Evolutionary conservation across 2,113 vertebrate species (phyloP).

Genomic region (Muscicapa adusta): DNA sequence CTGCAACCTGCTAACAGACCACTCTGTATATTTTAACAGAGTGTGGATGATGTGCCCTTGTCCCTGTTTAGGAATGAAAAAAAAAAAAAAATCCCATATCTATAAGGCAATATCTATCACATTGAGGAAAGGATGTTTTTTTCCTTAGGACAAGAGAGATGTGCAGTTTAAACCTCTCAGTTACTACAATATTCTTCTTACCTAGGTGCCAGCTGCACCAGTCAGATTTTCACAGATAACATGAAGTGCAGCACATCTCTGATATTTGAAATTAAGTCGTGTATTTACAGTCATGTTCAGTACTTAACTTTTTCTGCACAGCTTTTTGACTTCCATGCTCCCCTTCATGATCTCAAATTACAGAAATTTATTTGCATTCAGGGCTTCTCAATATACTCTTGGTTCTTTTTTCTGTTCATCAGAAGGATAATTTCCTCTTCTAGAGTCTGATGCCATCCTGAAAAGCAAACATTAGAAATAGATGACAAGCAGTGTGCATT

Average conservation of each 20-base stretch:
- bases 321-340: not conserved
- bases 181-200: not conserved
- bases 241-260: not conserved
- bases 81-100: not conserved
- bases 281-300: not conserved
- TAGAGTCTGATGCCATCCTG: not conserved
- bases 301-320: not conserved
- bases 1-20: not conserved
- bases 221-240: not conserved
- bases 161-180: not conserved
- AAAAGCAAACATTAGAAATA: conserved; percentile 15
- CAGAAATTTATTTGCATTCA: not conserved
- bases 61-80: not conserved
- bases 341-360: not conserved
- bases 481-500: not conserved
- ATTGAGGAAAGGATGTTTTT: not conserved
- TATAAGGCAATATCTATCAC: not conserved
- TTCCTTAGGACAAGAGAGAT: not conserved
- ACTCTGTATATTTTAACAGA: not conserved
- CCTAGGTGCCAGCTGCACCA: not conserved
- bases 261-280: not conserved
- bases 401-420: not conserved
- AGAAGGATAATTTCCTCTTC: not conserved
- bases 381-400: not conserved
- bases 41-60: not conserved